phyloP scores from a whole-genome alignment of 2,888 invertebrate species.

The Hydrotaea cyrtoneurina region DNA sequence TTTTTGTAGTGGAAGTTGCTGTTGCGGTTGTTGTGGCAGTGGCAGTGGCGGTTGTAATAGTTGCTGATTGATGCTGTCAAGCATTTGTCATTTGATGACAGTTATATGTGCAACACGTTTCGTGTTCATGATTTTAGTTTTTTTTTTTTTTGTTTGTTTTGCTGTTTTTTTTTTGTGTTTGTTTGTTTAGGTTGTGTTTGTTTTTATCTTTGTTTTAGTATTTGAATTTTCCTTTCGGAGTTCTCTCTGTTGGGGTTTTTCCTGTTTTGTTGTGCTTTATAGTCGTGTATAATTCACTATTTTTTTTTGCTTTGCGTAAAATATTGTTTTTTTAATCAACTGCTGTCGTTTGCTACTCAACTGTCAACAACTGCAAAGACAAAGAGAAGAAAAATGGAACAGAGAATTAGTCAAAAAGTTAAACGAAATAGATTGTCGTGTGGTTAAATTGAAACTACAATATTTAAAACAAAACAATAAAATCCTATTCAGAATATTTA shows the following conservation, averaged over 20 bases:
- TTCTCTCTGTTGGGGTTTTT: not conserved
- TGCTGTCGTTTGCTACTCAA: slow-evolving; percentile 26
- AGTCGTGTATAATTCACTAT: slow-evolving; percentile 7
- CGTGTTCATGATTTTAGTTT: slow-evolving; percentile 74
- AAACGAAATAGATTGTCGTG: not conserved
- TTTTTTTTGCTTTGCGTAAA: slow-evolving; percentile 21
- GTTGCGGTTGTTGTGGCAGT: slow-evolving; percentile 47
- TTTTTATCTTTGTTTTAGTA: slow-evolving; percentile 38
- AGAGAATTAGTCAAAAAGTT: not conserved
- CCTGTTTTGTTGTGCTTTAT: not conserved
- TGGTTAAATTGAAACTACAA: no score
- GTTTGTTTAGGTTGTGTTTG: slow-evolving; percentile 1
- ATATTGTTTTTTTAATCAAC: slow-evolving; percentile 4
- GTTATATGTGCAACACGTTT: slow-evolving; percentile 79
- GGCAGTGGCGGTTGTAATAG: slow-evolving; percentile 53
- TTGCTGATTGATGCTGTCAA: slow-evolving; percentile 78
- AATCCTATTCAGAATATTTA: no score
- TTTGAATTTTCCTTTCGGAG: slow-evolving; percentile 26
- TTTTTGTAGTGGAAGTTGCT: slow-evolving; percentile 33
- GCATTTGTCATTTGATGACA: slow-evolving; percentile 80
- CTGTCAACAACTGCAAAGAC: slow-evolving; percentile 38
- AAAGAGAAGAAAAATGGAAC: slow-evolving; percentile 17
- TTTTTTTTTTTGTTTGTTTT: slow-evolving; percentile 33
- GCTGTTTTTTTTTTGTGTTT: slow-evolving; percentile 25
- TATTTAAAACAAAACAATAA: no score